Base-by-base conservation (phyloP, 2,113 vertebrate species). In the Herpetotheres cachinnans region DNA sequence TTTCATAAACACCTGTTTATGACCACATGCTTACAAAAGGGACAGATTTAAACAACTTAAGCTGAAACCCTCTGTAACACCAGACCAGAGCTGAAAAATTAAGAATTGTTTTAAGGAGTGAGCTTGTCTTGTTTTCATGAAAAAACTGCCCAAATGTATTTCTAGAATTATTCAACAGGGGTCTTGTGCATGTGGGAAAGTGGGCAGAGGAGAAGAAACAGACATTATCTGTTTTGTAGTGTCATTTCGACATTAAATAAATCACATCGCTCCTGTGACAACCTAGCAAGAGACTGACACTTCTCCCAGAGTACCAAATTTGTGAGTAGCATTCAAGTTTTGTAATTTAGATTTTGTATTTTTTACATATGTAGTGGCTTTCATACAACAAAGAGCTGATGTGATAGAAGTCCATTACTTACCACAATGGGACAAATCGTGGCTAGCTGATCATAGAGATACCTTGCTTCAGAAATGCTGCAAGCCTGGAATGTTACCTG, bases 401-500 rank as follows among this genome's bases (percentile, higher is more conserved):
- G 46, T 25, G 22, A 70, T 2, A 49, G 13, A 91, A 71, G 36
- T 56, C 21, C 36, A 77, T 36, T 90, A 98, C 99, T 99, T 97
- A 99, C 99, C 97, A 99, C 99, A 97, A 99, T 99, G 66, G 99
- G 99, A 96, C 99, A 99, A 97, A 99, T 99, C 0, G 99, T 99
- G 25, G 99, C 99, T 69, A 99, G 98, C 92, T 99, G 99, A 98
- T 99, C 99, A 95, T 99, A 99, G 66, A 99, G 99, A 93, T 99
- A 99, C 56, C 99, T 98, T 26, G 99, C 99, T 97, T 99, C 99
- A 34, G 98, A 98, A 96, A 99, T 99, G 97, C 99, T 99, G 97
- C 99, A 99, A 90, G 99, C 99, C 92, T 99, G 99, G 98, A 99
- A 99, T 36, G 99, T 99, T 84, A 99, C 99, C 99, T 99, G 95